Evolutionary conservation across 2,888 invertebrate species (phyloP), one percentile per base, ranked within the genome.

Genomic region (Tipula confusa): DNA sequence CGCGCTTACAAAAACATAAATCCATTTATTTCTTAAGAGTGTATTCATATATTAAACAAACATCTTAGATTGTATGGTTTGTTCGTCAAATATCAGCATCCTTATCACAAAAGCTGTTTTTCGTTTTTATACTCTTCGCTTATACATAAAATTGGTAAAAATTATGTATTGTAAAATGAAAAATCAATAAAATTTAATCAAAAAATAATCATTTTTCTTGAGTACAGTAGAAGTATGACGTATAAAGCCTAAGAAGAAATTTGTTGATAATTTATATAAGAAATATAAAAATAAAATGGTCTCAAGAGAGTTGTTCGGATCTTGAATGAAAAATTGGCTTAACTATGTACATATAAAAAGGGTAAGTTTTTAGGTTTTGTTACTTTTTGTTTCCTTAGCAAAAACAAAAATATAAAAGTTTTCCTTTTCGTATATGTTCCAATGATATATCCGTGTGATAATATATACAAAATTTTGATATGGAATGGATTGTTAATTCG

Each of bases 131-230:
- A 9, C n/a, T 43, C 3, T 31, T 31, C 31, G 31, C 4, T 31
- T 31, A 31, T 43, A 43, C n/a, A 24, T 24, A 24, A 43, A 64
- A 64, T 64, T 9, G 24, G 24, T n/a, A 24, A 24, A 24, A 24
- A 64, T 64, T 24, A 24, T 64, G 24, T 64, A 64, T 64, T 64
- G 3, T 64, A 64, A 64, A 64, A 64, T 64, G 64, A 64, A 64
- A 64, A 64, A 64, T 64, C 64, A 64, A 64, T 64, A 64, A 64
- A 64, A 64, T 64, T 64, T 64, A 64, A 64, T 64, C 64, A 64
- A 64, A 64, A 64, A 24, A 24, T 64, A 64, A 64, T 64, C 18
- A 64, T 64, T 64, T 64, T 64, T 24, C 64, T 64, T 9, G 24
- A 64, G 64, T 24, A 64, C 64, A 64, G 24, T 9, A 6, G 18